A percentile compares a stretch with the other conserved stretches of the same genome.
These are phyloP conservation scores for Aphelocoma coerulescens DNA, from an alignment of 2,113 vertebrate genomes.

Conservation along the genomic window DNA sequence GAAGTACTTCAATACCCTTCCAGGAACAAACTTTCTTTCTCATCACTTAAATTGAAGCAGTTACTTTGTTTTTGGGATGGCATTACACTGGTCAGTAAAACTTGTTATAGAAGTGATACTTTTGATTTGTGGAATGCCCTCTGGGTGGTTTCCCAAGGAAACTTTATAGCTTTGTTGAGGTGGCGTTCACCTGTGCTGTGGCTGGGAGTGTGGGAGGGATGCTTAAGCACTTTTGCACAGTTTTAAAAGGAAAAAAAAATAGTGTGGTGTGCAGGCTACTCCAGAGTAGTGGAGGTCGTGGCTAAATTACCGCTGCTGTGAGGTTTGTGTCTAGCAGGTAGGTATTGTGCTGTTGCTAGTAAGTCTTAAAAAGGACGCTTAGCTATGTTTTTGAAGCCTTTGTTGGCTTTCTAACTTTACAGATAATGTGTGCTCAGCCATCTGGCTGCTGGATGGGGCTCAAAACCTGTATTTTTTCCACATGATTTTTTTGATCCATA, in stretches of 20 bases:
- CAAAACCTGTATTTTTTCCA: neutral
- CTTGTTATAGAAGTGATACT: neutral
- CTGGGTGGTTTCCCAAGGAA: neutral
- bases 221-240: neutral
- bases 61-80: neutral
- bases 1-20: neutral
- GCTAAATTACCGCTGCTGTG: neutral
- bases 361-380: neutral
- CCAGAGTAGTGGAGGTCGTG: fast-evolving
- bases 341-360: neutral
- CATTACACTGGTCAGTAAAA: neutral
- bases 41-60: neutral
- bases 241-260: neutral
- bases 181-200: neutral
- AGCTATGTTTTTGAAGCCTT: neutral
- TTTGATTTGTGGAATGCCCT: neutral
- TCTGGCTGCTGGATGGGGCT: neutral
- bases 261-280: neutral
- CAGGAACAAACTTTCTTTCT: neutral
- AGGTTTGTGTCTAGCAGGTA: neutral
- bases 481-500: neutral
- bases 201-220: neutral
- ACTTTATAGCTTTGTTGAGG: neutral
- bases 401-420: neutral
- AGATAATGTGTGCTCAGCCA: neutral